Evolutionary conservation across 2,797 vertebrate genomes (phyloP), one percentile per base, ranked within the genome.

Genomic region (Cynodonichthys magdalenae): DNA sequence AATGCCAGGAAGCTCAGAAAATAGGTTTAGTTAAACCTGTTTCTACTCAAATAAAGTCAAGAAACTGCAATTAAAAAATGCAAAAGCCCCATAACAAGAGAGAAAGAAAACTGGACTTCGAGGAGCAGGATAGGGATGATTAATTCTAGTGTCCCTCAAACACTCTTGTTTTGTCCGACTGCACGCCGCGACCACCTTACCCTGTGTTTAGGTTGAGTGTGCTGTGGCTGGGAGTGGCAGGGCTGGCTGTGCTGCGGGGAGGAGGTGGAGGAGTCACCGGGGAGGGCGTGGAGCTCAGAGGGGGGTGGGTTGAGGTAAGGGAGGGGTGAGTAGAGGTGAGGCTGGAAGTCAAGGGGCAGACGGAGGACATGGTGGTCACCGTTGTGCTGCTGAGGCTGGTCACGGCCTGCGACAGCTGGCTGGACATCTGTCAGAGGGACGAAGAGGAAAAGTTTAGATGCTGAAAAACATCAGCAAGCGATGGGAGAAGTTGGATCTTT

Each of bases 341-440:
- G 78, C 93, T 94, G 80, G 94, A 92, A 76, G 93, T 92, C 86
- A 96, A 79, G 66, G 94, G 92, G 84, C 95, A 95, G 87, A 94
- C 75, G 48, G 95, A 86, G 85, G 95, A 93, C 94, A 97, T 94
- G 91, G 95, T 95, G 91, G 95, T 95, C 88, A 94, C 94, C 88
- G 96, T 94, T 95, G 95, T 95, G 94, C 94, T 95, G 77, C 81
- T 90, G 88, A 95, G 94, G 91, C 91, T 96, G 90, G 92, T 95
- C 87, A 95, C 93, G 63, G 94, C 91, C 91, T 95, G 95, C 63
- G 95, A 95, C 84, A 94, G 87, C 84, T 92, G 92, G 83, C 85
- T 91, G 81, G 90, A 85, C 88, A 94, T 92, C 93, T 94, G 84
- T 57, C 42, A 27, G 44, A 60, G 41, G 69, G 27, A 66, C 63